Evolutionary conservation across 2,888 invertebrate species (phyloP).

Genomic region (Chymomyza caudatula): DNA sequence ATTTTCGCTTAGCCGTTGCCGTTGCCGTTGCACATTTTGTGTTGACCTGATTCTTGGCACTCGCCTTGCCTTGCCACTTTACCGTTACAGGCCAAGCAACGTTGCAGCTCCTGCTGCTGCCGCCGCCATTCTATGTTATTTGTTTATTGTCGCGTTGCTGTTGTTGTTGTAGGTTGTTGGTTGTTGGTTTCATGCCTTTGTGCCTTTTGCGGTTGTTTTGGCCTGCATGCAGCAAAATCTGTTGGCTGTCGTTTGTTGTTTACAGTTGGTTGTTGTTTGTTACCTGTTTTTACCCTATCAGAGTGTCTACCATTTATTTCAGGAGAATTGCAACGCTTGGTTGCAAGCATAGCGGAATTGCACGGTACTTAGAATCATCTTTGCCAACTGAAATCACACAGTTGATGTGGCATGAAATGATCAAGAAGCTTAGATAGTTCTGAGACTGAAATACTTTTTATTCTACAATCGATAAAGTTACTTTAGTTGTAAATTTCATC

Average conservation of each 20-base stretch:
- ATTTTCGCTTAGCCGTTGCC: conserved; percentile 39
- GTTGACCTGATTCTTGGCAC: not conserved
- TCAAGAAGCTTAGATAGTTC: too few relatives aligned
- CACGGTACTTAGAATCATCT: too few relatives aligned
- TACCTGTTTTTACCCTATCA: not conserved
- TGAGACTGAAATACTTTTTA: too few relatives aligned
- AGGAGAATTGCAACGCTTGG: not conserved
- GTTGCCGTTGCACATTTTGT: conserved; percentile 33
- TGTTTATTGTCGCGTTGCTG: conserved; percentile 1
- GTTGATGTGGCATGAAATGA: too few relatives aligned
- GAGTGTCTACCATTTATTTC: not conserved
- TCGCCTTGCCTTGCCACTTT: not conserved
- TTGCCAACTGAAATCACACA: too few relatives aligned
- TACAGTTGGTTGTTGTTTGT: conserved; percentile 14
- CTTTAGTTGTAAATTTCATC: too few relatives aligned
- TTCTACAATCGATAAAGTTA: too few relatives aligned
- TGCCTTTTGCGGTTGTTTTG: conserved; percentile 44
- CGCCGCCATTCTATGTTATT: not conserved
- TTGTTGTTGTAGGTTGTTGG: not conserved
- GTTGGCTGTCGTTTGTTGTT: conserved; percentile 38
- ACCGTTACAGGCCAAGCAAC: conserved; percentile 1
- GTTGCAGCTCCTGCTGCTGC: not conserved
- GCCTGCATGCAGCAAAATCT: conserved; percentile 4
- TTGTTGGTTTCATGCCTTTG: conserved; percentile 37
- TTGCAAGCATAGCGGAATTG: not conserved